Evolutionary conservation across 2,113 vertebrate species (phyloP).

Genomic region (Cheilinus undulatus): DNA sequence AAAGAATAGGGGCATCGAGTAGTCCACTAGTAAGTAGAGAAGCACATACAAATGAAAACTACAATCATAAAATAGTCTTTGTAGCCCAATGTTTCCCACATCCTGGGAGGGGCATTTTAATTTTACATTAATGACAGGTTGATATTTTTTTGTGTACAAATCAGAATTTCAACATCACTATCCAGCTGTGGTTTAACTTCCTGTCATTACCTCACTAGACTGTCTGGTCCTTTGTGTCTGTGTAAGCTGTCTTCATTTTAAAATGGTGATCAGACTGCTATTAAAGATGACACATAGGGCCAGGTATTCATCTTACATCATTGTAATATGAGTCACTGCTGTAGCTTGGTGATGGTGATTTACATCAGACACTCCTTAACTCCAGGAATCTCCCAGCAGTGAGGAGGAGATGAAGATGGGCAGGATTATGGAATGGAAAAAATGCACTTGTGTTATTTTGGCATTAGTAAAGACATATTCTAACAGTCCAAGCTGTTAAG

Average conservation of each 20-base stretch:
- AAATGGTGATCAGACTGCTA: neutral
- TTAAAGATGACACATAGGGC: constrained; percentile 3
- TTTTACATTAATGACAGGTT: neutral
- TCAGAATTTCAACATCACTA: neutral
- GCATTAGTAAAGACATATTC: neutral
- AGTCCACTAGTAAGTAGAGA: too few species aligned
- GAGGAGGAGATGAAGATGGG: constrained; percentile 17
- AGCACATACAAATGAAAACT: too few species aligned
- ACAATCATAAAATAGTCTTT: too few species aligned
- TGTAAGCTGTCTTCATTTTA: neutral
- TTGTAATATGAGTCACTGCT: constrained; percentile 34
- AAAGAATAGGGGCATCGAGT: too few species aligned
- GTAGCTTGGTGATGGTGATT: constrained; percentile 1
- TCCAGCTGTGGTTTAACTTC: neutral
- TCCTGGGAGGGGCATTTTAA: neutral
- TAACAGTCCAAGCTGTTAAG: neutral
- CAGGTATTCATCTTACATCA: constrained; percentile 21
- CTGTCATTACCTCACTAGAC: neutral
- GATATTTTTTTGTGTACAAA: neutral
- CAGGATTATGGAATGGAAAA: constrained; percentile 50
- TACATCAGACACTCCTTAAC: constrained; percentile 27
- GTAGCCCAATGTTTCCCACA: too few species aligned
- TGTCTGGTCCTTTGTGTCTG: constrained; percentile 3
- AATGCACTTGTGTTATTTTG: too few species aligned
- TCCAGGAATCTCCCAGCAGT: constrained; percentile 9